phyloP scores from a whole-genome alignment of 1,140 invertebrate genomes.

The Trichonephila clavata region DNA sequence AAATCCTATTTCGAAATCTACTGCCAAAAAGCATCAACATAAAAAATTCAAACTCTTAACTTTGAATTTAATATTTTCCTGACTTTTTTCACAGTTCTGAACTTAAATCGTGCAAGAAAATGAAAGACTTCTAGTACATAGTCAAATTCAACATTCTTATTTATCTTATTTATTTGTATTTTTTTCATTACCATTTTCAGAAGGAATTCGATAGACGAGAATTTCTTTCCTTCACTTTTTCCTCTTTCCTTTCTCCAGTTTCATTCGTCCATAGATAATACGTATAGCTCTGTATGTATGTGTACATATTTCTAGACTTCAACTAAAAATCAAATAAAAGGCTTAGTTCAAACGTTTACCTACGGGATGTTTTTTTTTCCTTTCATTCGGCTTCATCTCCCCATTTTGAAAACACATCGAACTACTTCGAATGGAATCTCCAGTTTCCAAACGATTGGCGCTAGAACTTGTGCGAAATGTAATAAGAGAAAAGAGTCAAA shows the following conservation, averaged over 20 bases:
- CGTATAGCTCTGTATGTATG: conserved; percentile 22
- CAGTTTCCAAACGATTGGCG: conserved; percentile 50
- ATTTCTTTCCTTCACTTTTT: neutral
- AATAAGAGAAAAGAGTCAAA: conserved; percentile 6
- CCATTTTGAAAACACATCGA: conserved; percentile 38
- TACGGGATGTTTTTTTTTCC: neutral
- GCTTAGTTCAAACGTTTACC: conserved; percentile 56
- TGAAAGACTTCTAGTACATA: conserved; percentile 41
- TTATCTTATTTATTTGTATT: conserved; percentile 26
- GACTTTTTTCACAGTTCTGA: neutral
- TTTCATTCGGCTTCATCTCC: conserved; percentile 31
- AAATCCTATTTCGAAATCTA: conserved; percentile 6
- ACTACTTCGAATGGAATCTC: conserved; percentile 6
- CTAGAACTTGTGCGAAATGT: conserved; percentile 20
- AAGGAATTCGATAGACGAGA: neutral
- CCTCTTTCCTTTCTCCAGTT: neutral
- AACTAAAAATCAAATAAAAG: conserved; percentile 60
- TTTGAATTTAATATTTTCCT: neutral
- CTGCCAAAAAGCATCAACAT: neutral
- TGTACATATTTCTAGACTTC: conserved; percentile 38
- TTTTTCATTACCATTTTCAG: neutral
- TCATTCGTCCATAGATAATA: conserved; percentile 46
- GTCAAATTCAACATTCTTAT: conserved; percentile 27
- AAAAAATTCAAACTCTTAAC: neutral
- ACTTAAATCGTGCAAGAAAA: neutral